phyloP scores from a whole-genome alignment of 2,797 vertebrate genomes.

The Clarias platycephalus region DNA sequence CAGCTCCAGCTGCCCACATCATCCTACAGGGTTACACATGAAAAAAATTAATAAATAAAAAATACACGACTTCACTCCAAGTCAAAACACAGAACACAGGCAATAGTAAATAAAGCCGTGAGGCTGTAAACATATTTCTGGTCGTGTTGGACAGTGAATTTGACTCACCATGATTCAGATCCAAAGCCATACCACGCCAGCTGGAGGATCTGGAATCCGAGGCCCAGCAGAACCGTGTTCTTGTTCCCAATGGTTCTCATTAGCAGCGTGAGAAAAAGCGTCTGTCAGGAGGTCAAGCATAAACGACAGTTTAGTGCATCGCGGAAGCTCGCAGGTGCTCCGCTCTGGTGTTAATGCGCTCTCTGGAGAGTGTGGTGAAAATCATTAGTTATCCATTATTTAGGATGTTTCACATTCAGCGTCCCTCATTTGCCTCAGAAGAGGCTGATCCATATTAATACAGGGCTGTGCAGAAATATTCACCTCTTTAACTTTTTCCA shows the following conservation, averaged over 20 bases:
- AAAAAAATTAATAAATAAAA: not conserved
- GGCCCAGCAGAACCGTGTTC: slow-evolving; percentile 90
- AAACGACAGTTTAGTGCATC: not conserved
- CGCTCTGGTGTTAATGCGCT: not conserved
- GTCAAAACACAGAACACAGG: not conserved
- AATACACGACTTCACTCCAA: not conserved
- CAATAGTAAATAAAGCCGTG: too few relatives aligned
- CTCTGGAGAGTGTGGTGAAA: not conserved
- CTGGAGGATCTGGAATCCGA: slow-evolving; percentile 90
- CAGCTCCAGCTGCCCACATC: slow-evolving; percentile 90
- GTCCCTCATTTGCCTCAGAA: not conserved
- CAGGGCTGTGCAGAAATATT: not conserved
- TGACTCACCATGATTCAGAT: slow-evolving; percentile 89
- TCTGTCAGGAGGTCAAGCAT: slow-evolving; percentile 75
- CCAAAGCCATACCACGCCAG: slow-evolving; percentile 92
- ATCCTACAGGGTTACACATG: slow-evolving; percentile 72
- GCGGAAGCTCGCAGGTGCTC: not conserved
- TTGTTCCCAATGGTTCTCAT: slow-evolving; percentile 95
- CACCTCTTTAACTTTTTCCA: not conserved
- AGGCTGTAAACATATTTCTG: too few relatives aligned
- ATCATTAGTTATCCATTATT: not conserved
- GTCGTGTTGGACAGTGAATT: too few relatives aligned
- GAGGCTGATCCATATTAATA: not conserved
- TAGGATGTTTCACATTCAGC: not conserved
- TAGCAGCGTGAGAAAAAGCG: slow-evolving; percentile 84